Evolutionary conservation across 2,888 invertebrate genomes (phyloP), one percentile per base, ranked within the genome.

Genomic region (Tenthredo distinguenda): DNA sequence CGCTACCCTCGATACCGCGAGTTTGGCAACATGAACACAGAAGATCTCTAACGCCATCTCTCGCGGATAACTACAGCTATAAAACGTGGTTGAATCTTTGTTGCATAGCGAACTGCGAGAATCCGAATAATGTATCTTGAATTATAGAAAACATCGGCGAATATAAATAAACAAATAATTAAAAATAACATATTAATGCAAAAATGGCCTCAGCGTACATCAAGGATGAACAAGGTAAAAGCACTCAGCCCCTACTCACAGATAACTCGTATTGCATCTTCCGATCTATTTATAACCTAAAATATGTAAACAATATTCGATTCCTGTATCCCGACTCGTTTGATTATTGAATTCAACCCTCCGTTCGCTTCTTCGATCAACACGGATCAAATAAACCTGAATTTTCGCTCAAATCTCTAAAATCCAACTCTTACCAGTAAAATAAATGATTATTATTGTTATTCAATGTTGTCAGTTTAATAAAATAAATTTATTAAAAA

Each of bases 191-290:
- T 86, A 18, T 82, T 82, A 79, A 26, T 50, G 87, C 85, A 86
- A 88, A 85, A 88, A 93, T 93, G 93, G 93, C 93, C 85, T 91
- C 93, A 47, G 88, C 91, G 84, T 93, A 93, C 86, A 91, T 93
- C 85, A 93, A 93, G 87, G 93, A 93, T 86, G 93, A 93, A 26
- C 91, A 87, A 87, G 87, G 87, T 87, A 86, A 10, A 92, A 90
- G 92, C 21, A 26, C 21, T 40, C 5, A 37, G 12, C 21, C 40
- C 62, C 26, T 34, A 26, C 21, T 40, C 62, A 26, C 34, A 9
- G 40, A 37, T 40, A 62, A 81, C 26, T 62, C 31, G 62, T 10
- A 10, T 40, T 21, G n/a, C 10, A 84, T 85, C 12, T 81, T 37
- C 68, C 87, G 74, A 85, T 86, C 84, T 90, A 89, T 90, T 91